Evolutionary conservation across 2,797 vertebrate genomes (phyloP), one percentile per base, ranked within the genome.

Genomic region (Tinamus major): DNA sequence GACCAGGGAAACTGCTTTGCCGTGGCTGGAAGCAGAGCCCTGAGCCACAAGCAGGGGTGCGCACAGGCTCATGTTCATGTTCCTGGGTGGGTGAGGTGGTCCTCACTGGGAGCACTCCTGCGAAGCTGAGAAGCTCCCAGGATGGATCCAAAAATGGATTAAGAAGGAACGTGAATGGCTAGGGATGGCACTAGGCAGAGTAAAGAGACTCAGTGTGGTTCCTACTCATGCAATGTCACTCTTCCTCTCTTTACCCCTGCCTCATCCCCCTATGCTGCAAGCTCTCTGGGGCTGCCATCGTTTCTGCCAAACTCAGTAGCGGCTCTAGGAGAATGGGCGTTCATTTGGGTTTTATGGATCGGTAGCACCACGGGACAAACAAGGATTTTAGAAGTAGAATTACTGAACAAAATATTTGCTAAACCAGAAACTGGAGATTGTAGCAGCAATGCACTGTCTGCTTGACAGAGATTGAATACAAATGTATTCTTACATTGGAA

Each of bases 341-440:
- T 72, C 24, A 35, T 69, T 69, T 4, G 65, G 17, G n/a, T 19
- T 85, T 17, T 48, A 42, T 59, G 72, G 63, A 19, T 16, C 46
- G 56, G 37, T 62, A 62, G 49, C 18, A 80, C 13, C 46, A 76
- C 3, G 86, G 74, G 51, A 81, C 29, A 88, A 67, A 55, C 20
- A 56, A 74, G 20, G 39, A 75, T 81, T 89, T 87, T 42, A 91
- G 74, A 91, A 86, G 76, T 9, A 72, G 35, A 27, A 93, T 91
- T 93, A 80, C 49, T 2, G 59, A 78, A 63, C 15, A 61, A 79
- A 94, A 67, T 44, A 79, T 68, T 79, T 94, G 59, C 56, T 42
- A 79, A 31, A 81, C 67, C 70, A 2, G 39, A 69, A 51, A 29
- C 58, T 76, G 48, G 37, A 33, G 93, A 80, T 35, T 79, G 24